Evolutionary conservation across 2,888 invertebrate species (phyloP).

Genomic region (Silvanus unidentatus): DNA sequence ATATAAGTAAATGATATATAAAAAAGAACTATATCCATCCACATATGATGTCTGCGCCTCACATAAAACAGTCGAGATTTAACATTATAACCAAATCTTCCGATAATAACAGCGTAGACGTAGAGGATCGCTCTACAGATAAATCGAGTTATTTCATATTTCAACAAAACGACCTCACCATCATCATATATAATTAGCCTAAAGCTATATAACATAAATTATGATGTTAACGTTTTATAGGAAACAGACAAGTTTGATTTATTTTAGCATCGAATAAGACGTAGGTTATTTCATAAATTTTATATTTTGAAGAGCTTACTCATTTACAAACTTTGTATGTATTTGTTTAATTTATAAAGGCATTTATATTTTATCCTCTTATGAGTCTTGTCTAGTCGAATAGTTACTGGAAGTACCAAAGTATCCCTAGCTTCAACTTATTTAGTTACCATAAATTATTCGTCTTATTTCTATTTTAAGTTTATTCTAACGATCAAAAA

Average conservation of each 20-base stretch:
- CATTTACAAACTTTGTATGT: too few species aligned
- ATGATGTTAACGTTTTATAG: slow-evolving; percentile 46
- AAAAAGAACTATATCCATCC: too few species aligned
- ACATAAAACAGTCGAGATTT: slow-evolving; percentile 8
- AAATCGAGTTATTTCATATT: slow-evolving; percentile 45
- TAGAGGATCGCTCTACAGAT: slow-evolving; percentile 34
- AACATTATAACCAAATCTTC: slow-evolving; percentile 33
- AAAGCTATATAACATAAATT: slow-evolving; percentile 44
- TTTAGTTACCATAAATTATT: slow-evolving; percentile 3
- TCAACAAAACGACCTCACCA: slow-evolving; percentile 44
- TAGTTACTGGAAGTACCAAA: too few species aligned
- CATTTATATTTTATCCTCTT: too few species aligned
- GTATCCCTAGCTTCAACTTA: background rate
- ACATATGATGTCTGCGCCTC: too few species aligned
- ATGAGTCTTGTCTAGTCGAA: too few species aligned
- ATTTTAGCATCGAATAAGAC: slow-evolving; percentile 30
- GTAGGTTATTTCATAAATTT: slow-evolving; percentile 21
- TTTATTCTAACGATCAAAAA: too few species aligned
- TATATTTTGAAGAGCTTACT: slow-evolving; percentile 19
- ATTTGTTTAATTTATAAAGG: too few species aligned
- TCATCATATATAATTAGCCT: slow-evolving; percentile 46
- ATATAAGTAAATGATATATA: too few species aligned
- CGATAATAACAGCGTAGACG: slow-evolving; percentile 42
- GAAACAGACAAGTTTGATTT: slow-evolving; percentile 42
- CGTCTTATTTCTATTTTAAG: too few species aligned